These are phyloP conservation scores for Trematocara marginatum DNA, from an alignment of 2,113 vertebrate species.

Conservation along the genomic window DNA sequence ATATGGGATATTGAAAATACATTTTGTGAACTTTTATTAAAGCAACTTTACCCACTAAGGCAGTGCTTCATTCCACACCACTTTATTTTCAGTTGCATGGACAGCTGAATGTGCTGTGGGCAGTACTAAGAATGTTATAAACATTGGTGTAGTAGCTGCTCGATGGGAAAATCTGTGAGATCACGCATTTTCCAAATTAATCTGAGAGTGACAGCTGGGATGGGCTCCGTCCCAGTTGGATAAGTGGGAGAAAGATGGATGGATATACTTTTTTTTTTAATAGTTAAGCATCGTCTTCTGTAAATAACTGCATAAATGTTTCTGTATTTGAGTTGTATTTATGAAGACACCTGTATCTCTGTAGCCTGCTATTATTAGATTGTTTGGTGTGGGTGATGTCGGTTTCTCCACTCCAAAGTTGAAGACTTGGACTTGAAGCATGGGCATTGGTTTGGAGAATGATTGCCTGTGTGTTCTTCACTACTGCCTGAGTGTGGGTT, in stretches of 20 bases:
- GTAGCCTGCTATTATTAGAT: not conserved
- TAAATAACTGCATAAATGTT: not conserved
- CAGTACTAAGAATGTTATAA: not conserved
- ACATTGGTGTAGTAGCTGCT: not conserved
- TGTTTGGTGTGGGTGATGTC: not conserved
- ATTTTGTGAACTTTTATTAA: not conserved
- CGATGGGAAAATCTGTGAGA: not conserved
- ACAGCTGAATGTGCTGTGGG: not conserved
- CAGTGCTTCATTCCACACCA: not conserved
- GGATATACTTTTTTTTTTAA: not conserved
- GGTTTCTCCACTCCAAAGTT: not conserved
- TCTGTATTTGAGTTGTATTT: not conserved
- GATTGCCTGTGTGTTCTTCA: not conserved
- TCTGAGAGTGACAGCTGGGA: not conserved
- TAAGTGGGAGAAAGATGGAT: not conserved
- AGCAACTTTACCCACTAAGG: not conserved
- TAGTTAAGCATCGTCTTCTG: not conserved
- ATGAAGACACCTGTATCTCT: not conserved
- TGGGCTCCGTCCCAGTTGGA: not conserved
- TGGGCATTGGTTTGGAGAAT: not conserved
- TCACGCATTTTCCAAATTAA: not conserved
- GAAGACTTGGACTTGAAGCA: not conserved
- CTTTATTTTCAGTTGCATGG: not conserved
- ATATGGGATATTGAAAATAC: not conserved
- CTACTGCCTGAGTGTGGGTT: not conserved